Base-by-base conservation (phyloP, 2,888 invertebrate species). In the Galeruca laticollis region DNA sequence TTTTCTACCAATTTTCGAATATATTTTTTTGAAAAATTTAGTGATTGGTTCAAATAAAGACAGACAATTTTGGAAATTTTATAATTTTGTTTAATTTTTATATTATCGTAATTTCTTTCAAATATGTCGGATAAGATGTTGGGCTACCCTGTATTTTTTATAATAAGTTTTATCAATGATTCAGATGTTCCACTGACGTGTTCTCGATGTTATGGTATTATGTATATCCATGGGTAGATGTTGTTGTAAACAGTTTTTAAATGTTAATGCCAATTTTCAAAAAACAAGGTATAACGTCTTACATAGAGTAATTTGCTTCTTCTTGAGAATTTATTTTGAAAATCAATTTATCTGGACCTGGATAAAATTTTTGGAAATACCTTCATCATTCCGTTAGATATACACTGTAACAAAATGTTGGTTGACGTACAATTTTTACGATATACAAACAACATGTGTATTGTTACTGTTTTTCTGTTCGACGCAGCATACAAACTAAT, bases 161-260 rank as follows among this genome's bases (percentile, higher is more conserved):
- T 70, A 68, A 75, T 82, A 79, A 81, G 78, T 83, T 82, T 79
- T 73, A 80, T 80, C 78, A 76, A 81, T 82, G 82, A 83, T 82
- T 60, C 81, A 81, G 84, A 84, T 35, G 83, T 84, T 85, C 85
- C 86, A 85, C 85, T 84, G 84, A 85, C 85, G 85, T 85, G 86
- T 86, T 85, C 85, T 86, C 84, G 84, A 84, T 84, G 84, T 77
- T 82, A 80, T 79, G 81, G 82, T 82, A 81, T 78, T 79, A 77
- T 78, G 78, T 79, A 78, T 75, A 64, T 78, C 76, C 77, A 78
- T 78, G 79, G 75, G 70, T 71, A 64, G 59, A 59, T 71, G 68
- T 71, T 68, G 65, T 64, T 43, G 59, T 60, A 66, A 71, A 71
- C 60, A 61, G 62, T 72, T 72, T 64, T 69, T 62, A 18, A 56